Base-by-base conservation (phyloP, 2,113 vertebrate genomes). In the Petromus typicus region DNA sequence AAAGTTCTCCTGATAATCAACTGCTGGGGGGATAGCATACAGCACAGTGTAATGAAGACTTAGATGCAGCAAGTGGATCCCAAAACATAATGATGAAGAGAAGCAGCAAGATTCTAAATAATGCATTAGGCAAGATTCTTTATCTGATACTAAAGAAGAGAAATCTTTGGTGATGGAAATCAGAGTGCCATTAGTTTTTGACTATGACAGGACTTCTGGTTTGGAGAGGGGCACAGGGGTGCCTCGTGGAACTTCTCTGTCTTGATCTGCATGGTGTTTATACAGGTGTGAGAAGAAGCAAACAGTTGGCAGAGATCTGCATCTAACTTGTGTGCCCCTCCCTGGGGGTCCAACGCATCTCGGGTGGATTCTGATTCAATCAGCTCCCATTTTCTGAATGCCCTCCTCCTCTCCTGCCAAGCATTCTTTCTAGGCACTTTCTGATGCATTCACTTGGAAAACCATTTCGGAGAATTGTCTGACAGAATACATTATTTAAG, bases 391-490 rank as follows among this genome's bases (percentile, higher is more conserved):
- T 91, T 89, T 79, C 90, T 84, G 64, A 88, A 91, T n/a, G 67
- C 25, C 56, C 73, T 57, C 81, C 64, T 73, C 83, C 92, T 37
- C 73, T 75, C 0, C 1, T 14, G 45, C 91, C 81, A 75, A 79
- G 57, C 61, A 89, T 81, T 94, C 86, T 86, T 97, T 91, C 92
- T 75, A 76, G 95, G 91, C 82, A 90, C 93, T 92, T 96, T 95
- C 79, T 89, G 93, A 96, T 86, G 94, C 83, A 83, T 91, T 96
- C 89, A 93, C 97, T 93, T 84, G 93, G 95, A 97, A 97, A 97
- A 96, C 84, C 93, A 81, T 95, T 92, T 96, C 88, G 82, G 83
- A 92, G 89, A 96, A 95, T 6, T 96, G 76, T 92, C 96, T 95
- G 90, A 89, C 94, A 95, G 95, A 90, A 95, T 96, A 69, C 88